Conservation (phyloP, 2,797 vertebrate genomes). For the Tinamus major region DNA sequence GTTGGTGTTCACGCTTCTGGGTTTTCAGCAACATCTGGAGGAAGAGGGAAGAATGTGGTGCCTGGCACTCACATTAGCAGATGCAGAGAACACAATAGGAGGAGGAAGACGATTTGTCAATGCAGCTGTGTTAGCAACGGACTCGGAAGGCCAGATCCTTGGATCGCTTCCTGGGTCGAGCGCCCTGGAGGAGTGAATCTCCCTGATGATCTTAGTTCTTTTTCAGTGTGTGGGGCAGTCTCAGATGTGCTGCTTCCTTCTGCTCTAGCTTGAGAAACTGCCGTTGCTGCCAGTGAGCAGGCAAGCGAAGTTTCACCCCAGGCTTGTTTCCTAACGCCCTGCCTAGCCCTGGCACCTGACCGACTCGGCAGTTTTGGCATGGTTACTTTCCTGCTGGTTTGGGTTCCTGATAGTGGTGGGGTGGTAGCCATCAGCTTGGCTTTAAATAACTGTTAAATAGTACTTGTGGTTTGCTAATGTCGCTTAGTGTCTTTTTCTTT, state of each 20-base stretch:
- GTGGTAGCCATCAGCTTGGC: not conserved
- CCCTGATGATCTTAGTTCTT: too few relatives aligned
- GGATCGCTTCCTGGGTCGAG: not conserved
- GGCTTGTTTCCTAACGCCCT: not conserved
- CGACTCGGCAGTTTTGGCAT: not conserved
- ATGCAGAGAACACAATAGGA: not conserved
- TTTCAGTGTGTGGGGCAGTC: not conserved
- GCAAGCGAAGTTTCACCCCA: not conserved
- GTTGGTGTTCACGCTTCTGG: not conserved
- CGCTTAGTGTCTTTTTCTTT: not conserved
- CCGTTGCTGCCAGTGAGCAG: not conserved
- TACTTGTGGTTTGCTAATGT: rapidly evolving
- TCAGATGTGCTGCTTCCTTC: not conserved
- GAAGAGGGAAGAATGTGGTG: not conserved
- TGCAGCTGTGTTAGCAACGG: not conserved
- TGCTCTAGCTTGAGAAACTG: not conserved
- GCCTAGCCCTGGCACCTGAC: not conserved
- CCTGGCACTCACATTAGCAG: not conserved
- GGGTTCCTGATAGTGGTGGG: not conserved
- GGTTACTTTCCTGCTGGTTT: not conserved
- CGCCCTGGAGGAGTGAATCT: not conserved
- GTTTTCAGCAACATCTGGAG: not conserved
- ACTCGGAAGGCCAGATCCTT: not conserved
- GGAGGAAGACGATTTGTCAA: not conserved
- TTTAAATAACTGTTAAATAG: not conserved